phyloP scores from a whole-genome alignment of 1,140 invertebrate genomes.

The Elymnias hypermnestra region DNA sequence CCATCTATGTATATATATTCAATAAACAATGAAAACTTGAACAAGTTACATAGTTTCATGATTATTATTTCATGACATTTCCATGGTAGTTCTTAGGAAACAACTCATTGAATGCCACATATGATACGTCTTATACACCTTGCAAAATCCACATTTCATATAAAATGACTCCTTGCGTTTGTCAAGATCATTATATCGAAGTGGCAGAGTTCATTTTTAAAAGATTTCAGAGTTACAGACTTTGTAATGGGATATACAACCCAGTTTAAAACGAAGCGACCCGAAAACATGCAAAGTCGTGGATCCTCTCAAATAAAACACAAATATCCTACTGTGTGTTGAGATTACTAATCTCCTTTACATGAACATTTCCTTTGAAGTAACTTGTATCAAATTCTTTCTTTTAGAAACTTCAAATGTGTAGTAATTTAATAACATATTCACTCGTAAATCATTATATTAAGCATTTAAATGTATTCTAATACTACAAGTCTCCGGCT shows the following conservation, averaged over 20 bases:
- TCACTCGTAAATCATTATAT: no score
- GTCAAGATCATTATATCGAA: not conserved
- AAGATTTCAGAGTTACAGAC: not conserved
- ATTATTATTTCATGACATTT: no score
- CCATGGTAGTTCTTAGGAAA: constrained; percentile 5
- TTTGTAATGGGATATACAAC: constrained; percentile 9
- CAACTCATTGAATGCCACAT: constrained; percentile 11
- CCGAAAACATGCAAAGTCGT: constrained; percentile 20
- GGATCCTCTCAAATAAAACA: constrained; percentile 14
- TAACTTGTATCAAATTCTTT: no score
- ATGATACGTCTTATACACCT: constrained; percentile 18
- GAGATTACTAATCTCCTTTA: constrained; percentile 5
- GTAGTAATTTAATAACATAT: no score
- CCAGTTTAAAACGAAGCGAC: constrained; percentile 21
- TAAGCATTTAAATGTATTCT: no score
- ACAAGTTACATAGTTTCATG: no score
- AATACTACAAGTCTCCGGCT: no score
- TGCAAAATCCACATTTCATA: constrained; percentile 16
- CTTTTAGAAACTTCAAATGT: no score
- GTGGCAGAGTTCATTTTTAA: constrained; percentile 4
- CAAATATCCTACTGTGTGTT: not conserved
- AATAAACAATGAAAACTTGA: no score
- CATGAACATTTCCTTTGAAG: no score
- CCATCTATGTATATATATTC: not conserved
- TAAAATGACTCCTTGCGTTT: constrained; percentile 1